Base-by-base conservation (phyloP, 2,113 vertebrate genomes). In the Chelonoidis abingdonii region DNA sequence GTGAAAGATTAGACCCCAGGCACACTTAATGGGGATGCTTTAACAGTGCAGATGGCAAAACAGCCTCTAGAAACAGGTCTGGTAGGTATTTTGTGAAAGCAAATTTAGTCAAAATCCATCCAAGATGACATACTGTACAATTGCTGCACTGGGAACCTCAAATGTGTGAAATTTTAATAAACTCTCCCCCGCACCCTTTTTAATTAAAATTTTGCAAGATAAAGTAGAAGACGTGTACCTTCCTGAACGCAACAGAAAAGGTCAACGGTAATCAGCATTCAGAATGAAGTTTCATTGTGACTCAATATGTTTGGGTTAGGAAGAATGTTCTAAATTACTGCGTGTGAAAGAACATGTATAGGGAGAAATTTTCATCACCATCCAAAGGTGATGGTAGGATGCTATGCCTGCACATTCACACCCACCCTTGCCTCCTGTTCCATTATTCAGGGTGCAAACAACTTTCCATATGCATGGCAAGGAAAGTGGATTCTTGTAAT, bases 31-130 rank as follows among this genome's bases (percentile, higher is more conserved):
- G 86, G 89, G 90, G 94, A 95, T 94, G 89, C 91, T 97, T 97
- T 97, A 97, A 97, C 97, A 95, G 93, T 96, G 93, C 97, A 98
- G 97, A 98, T 98, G 97, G 97, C 92, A 97, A 98, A 98, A 97
- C 97, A 98, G 97, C 92, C 96, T 95, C 93, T 96, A 94, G 91
- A 93, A 97, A 81, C 92, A 90, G 57, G 93, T 98, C 97, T 96
- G 89, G 89, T 97, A 93, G 96, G 95, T 93, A 97, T 97, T 98
- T 96, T 96, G 94, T 84, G 96, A 97, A 97, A 98, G 83, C 88
- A 27, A 19, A 95, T 97, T 96, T 90, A 95, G 93, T 97, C 80
- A 79, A 97, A 97, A 96, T 94, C 96, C 95, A 95, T 96, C 92
- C 95, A 98, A 91, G 78, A 91, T 92, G 92, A 97, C 93, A 93